Percentiles rank a stretch among this genome's conserved stretches.
Evolutionary conservation across 2,113 vertebrate genomes (phyloP).

Genomic region (Nyctereutes procyonoides): DNA sequence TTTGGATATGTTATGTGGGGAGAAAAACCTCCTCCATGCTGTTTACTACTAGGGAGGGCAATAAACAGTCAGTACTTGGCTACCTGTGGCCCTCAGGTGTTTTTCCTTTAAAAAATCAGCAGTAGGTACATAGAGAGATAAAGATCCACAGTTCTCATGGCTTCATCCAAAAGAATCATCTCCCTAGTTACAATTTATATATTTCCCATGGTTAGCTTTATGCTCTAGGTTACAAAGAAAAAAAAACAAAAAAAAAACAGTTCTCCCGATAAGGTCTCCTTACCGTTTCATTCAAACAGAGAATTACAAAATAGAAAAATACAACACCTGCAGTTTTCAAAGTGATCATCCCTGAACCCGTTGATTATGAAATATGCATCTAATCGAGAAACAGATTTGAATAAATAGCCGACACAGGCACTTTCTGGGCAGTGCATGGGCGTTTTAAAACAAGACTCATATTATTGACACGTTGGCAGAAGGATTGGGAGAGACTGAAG

Average conservation of each 20-base stretch:
- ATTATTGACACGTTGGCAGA: conserved; percentile 22
- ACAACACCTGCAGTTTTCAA: conserved; percentile 33
- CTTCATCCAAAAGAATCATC: conserved; percentile 65
- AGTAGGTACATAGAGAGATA: conserved; percentile 73
- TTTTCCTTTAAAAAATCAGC: conserved; percentile 71
- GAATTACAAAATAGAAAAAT: conserved; percentile 65
- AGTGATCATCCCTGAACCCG: conserved; percentile 45
- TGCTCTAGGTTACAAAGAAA: conserved; percentile 61
- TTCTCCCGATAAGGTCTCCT: conserved; percentile 65
- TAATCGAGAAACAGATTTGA: background rate
- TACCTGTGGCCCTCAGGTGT: conserved; percentile 42
- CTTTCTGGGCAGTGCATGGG: background rate
- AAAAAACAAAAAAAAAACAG: conserved; percentile 61
- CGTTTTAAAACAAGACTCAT: conserved; percentile 67
- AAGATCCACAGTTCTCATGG: conserved; percentile 67
- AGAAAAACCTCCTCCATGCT: conserved; percentile 56
- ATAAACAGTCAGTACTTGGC: conserved; percentile 51
- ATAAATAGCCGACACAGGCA: conserved; percentile 53
- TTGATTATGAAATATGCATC: conserved; percentile 55
- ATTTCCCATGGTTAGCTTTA: conserved; percentile 74
- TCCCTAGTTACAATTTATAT: conserved; percentile 41
- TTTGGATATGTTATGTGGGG: background rate
- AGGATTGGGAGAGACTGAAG: background rate
- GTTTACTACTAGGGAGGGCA: conserved; percentile 43
- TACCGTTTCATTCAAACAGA: conserved; percentile 74